Conservation (phyloP, 35 echinoderm and acorn worm genomes). For the Acanthaster planci region DNA sequence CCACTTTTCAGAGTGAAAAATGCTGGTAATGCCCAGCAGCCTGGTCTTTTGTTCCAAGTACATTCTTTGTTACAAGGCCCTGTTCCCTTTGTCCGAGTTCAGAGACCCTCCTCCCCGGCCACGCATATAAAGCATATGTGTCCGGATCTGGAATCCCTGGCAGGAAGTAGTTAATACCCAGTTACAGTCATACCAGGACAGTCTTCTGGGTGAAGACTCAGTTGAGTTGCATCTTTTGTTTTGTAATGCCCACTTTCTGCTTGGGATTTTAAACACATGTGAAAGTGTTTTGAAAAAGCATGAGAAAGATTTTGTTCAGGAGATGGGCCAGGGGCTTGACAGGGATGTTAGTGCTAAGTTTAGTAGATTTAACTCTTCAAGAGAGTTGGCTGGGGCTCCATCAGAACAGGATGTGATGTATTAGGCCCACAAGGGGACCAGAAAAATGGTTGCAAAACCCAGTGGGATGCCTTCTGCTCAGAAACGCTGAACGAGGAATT, state of each 20-base stretch:
- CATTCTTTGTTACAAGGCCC: too few relatives aligned
- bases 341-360: conserved; percentile 28
- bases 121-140: too few relatives aligned
- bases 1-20: too few relatives aligned
- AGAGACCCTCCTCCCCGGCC: too few relatives aligned
- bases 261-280: conserved; percentile 21
- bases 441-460: conserved; percentile 43
- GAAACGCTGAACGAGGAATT: background rate
- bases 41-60: too few relatives aligned
- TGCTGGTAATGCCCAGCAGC: too few relatives aligned
- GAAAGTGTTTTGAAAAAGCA: conserved; percentile 38
- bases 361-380: conserved; percentile 8
- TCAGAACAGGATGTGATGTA: conserved; percentile 55
- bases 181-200: background rate
- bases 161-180: background rate
- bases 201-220: background rate
- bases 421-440: conserved; percentile 49
- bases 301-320: background rate
- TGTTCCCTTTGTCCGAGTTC: too few relatives aligned
- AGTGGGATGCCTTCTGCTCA: conserved; percentile 38
- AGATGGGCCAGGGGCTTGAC: conserved; percentile 11
- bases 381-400: conserved; percentile 18
- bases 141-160: too few relatives aligned
- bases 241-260: conserved; percentile 55
- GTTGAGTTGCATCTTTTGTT: conserved; percentile 30